phyloP scores from a whole-genome alignment of 2,888 invertebrate genomes.

The Cataglyphis albicans region DNA sequence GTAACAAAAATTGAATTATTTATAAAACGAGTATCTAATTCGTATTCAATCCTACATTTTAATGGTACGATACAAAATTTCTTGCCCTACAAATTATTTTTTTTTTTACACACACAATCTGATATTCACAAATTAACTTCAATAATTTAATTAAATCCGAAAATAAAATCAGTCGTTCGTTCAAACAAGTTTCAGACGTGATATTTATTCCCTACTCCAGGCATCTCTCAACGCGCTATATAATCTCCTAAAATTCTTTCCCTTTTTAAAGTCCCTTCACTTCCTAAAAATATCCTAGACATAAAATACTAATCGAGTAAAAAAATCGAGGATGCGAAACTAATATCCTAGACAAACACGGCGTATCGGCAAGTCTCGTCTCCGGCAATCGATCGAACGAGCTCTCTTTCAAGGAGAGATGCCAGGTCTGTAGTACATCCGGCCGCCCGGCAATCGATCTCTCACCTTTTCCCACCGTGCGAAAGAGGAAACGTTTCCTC shows the following conservation, averaged over 20 bases:
- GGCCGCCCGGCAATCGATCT: constrained; percentile 19
- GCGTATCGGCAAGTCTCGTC: constrained; percentile 34
- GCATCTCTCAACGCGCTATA: not conserved
- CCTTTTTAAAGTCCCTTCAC: not conserved
- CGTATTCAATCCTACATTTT: not conserved
- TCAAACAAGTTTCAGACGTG: not conserved
- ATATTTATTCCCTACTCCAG: not conserved
- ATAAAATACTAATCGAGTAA: not conserved
- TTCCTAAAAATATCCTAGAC: not conserved
- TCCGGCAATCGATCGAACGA: constrained; percentile 50
- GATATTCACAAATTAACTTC: not conserved
- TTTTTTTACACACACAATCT: not conserved
- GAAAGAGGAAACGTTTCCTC: not conserved
- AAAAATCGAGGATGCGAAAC: not conserved
- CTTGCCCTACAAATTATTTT: not conserved
- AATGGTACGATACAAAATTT: not conserved
- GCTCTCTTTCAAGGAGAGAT: constrained; percentile 19
- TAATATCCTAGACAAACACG: not conserved
- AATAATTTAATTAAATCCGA: not conserved
- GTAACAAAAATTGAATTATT: constrained; percentile 7
- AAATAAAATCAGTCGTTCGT: not conserved
- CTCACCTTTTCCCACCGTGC: constrained; percentile 9
- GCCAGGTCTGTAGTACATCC: constrained; percentile 15
- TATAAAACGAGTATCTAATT: not conserved
- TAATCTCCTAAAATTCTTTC: not conserved